phyloP scores from a whole-genome alignment of 2,113 vertebrate species.

The Falcunculus frontatus region DNA sequence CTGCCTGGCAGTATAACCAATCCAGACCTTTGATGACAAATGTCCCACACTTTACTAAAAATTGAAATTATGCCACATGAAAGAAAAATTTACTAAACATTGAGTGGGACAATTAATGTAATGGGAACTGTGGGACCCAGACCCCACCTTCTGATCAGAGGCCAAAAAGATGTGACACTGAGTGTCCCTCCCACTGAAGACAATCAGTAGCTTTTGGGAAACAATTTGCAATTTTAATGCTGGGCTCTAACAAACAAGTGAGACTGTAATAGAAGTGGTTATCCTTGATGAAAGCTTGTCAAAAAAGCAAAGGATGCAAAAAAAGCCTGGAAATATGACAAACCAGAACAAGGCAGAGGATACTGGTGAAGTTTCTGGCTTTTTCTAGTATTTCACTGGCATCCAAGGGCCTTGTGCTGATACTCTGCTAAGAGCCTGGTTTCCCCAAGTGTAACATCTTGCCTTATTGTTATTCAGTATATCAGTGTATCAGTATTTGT shows the following conservation, averaged over 20 bases:
- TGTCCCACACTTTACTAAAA: background rate
- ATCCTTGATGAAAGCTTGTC: background rate
- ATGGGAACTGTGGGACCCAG: background rate
- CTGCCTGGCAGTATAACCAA: background rate
- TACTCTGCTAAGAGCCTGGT: background rate
- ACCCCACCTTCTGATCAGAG: background rate
- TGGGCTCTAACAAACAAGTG: background rate
- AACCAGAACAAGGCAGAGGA: background rate
- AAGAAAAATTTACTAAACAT: background rate
- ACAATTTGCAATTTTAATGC: background rate
- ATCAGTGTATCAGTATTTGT: background rate
- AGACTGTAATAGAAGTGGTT: background rate
- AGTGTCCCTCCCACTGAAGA: background rate
- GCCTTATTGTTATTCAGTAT: background rate
- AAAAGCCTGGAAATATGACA: background rate
- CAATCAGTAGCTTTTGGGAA: background rate
- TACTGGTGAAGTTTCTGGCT: background rate
- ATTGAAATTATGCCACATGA: background rate
- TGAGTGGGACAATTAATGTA: background rate
- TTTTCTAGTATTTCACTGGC: background rate
- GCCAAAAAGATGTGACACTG: background rate
- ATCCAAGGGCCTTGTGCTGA: background rate
- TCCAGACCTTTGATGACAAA: background rate
- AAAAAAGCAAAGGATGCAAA: background rate
- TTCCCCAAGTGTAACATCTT: background rate